These are phyloP conservation scores for Metopolophium dirhodum DNA, from an alignment of 1,140 invertebrate species.

Conservation along the genomic window DNA sequence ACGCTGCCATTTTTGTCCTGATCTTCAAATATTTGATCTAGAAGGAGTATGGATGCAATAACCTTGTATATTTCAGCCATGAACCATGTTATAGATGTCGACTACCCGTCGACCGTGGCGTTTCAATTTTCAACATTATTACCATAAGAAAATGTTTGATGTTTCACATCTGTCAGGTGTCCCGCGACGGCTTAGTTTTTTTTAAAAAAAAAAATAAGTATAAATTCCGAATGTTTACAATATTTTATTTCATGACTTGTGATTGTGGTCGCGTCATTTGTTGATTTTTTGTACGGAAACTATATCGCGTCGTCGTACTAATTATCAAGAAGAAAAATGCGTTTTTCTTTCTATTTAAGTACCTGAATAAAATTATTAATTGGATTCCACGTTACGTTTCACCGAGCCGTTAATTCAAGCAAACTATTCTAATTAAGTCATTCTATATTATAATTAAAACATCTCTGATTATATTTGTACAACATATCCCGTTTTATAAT, in stretches of 20 bases:
- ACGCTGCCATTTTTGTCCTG: too few species aligned
- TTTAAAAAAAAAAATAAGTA: too few species aligned
- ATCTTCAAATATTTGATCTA: too few species aligned
- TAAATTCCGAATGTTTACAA: neutral
- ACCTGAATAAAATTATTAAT: neutral
- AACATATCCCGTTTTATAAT: neutral
- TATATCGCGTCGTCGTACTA: neutral
- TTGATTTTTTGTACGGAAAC: neutral
- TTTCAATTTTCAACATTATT: too few species aligned
- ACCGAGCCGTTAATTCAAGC: neutral
- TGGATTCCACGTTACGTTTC: neutral
- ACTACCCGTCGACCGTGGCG: too few species aligned
- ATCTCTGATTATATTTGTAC: neutral
- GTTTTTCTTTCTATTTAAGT: neutral
- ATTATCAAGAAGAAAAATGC: neutral
- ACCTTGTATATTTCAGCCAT: too few species aligned
- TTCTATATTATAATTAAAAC: neutral
- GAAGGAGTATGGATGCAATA: too few species aligned
- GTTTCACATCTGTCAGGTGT: too few species aligned
- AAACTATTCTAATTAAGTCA: neutral
- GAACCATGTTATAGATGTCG: too few species aligned
- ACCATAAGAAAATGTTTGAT: too few species aligned
- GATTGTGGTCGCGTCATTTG: neutral
- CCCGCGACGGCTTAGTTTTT: too few species aligned
- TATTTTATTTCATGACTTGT: neutral